Evolutionary conservation across 2,888 invertebrate species (phyloP), one percentile per base, ranked within the genome.

Genomic region (Boloria euphrosyne): DNA sequence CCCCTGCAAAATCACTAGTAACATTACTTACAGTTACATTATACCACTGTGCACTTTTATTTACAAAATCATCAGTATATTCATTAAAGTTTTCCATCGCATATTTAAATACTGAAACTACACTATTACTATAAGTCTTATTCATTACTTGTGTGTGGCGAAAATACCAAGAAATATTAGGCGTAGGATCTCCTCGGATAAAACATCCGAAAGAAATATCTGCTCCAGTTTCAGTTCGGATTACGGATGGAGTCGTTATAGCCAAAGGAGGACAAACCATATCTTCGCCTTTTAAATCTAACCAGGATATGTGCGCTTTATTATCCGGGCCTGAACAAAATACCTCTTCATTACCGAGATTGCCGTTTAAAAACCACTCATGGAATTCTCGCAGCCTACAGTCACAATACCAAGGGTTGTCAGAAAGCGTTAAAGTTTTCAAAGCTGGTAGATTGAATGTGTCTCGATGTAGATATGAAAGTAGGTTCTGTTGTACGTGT

Each of bases 401-500:
- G 86, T 98, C 97, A 83, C 98, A 98, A 74, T 94, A 94, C 98
- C 98, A 98, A 7, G 96, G 97, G 83, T 98, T 98, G 44, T 96
- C 96, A 73, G 97, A 96, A 62, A 98, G 85, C 13, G 95, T 94
- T 16, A 98, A 89, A 3, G 96, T 96, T 89, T 97, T 97, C 57
- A 98, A 90, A 64, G 85, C 78, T 4, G 90, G 90, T 50, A 92
- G 80, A 74, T 92, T 89, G 62, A 92, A 90, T 1, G 91, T 90
- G 59, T 87, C 84, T 70, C 84, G 85, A 74, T 91, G 90, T 27
- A 98, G 93, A 76, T 93, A 93, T 16, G 95, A 93, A 72, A 98
- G 95, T 70, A 94, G 93, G 85, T 97, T 98, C 73, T 96, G 95
- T 66, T 96, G 95, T 57, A 97, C 91, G 78, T 97, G 95, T 70